phyloP scores from a whole-genome alignment of 2,888 invertebrate species.

The Bugula neritina region DNA sequence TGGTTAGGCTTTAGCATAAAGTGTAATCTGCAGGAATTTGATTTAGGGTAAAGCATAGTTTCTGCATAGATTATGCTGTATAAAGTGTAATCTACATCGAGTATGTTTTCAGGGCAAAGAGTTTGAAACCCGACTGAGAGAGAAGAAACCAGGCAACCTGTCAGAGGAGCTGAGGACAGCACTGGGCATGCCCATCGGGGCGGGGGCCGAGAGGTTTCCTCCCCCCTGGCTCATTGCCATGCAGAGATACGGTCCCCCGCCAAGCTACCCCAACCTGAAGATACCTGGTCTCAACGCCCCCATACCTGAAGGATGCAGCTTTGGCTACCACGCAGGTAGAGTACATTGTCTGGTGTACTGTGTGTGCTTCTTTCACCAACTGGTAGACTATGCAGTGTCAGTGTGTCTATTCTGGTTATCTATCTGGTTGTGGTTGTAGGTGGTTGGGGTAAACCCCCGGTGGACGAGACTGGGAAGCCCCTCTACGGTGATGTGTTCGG shows the following conservation, averaged over 20 bases:
- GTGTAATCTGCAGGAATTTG: too few relatives aligned
- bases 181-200: conserved; percentile 96
- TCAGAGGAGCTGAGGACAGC: conserved; percentile 92
- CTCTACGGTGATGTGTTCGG: conserved; percentile 98
- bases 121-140: conserved; percentile 91
- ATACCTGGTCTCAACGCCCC: conserved; percentile 96
- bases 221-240: conserved; percentile 95
- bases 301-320: conserved; percentile 91
- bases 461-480: conserved; percentile 94
- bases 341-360: not conserved
- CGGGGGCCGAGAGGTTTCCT: conserved; percentile 63
- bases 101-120: conserved; percentile 92
- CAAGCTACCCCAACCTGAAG: conserved; percentile 95
- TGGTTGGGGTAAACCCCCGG: conserved; percentile 99
- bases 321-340: conserved; percentile 92
- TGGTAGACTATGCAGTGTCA: too few relatives aligned
- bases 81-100: too few relatives aligned
- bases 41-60: too few relatives aligned
- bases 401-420: too few relatives aligned
- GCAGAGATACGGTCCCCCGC: conserved; percentile 97
- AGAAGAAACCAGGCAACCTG: conserved; percentile 96
- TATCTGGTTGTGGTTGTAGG: conserved; percentile 30
- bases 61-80: too few relatives aligned
- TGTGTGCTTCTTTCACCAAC: too few relatives aligned
- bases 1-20: too few relatives aligned